Evolutionary conservation across 2,113 vertebrate species (phyloP).

Genomic region (Lophura nycthemera): DNA sequence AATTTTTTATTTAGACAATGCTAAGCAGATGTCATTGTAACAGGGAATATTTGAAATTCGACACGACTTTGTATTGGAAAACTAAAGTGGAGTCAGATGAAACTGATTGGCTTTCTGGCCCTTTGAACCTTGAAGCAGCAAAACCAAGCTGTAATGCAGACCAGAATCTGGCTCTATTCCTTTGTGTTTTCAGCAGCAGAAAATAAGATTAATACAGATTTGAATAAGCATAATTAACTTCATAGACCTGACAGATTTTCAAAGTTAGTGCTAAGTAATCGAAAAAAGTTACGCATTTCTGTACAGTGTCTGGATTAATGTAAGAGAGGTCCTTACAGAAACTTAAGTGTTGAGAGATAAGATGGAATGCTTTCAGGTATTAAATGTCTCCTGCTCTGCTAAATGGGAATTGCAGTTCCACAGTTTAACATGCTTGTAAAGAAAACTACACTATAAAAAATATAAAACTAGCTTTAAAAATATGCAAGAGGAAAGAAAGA

Average conservation of each 20-base stretch:
- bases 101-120: background rate
- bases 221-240: conserved; percentile 19
- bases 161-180: background rate
- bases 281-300: conserved; percentile 18
- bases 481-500: conserved; percentile 23
- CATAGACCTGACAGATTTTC: background rate
- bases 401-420: conserved; percentile 45
- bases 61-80: background rate
- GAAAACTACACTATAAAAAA: conserved; percentile 57
- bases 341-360: conserved; percentile 6
- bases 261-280: background rate
- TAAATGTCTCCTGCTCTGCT: conserved; percentile 33
- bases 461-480: conserved; percentile 64
- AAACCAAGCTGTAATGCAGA: background rate
- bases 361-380: conserved; percentile 50
- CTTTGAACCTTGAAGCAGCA: conserved; percentile 6
- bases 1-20: background rate
- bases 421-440: conserved; percentile 31
- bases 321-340: conserved; percentile 32
- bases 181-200: conserved; percentile 22
- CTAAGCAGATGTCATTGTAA: background rate
- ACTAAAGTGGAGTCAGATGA: background rate
- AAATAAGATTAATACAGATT: conserved; percentile 29
- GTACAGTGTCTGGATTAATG: background rate
- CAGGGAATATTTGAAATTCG: background rate